Conservation (phyloP, 2,888 invertebrate species). For the Sepiola atlantica region DNA sequence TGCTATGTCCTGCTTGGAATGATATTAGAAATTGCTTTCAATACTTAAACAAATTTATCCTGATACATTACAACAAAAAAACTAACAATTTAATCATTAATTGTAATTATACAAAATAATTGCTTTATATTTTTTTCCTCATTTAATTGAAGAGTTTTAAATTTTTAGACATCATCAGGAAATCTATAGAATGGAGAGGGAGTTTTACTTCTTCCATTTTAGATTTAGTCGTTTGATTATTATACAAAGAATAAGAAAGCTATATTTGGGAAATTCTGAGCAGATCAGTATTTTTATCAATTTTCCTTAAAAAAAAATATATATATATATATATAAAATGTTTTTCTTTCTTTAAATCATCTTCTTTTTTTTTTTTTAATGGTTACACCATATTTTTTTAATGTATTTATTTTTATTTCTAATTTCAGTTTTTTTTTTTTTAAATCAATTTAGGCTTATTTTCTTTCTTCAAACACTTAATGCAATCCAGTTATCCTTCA, state of each 20-base stretch:
- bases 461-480: too few species aligned
- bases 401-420: background rate
- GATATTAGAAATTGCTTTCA: background rate
- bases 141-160: background rate
- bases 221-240: background rate
- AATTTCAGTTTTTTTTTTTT: too few species aligned
- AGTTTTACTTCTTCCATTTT: background rate
- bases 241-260: background rate
- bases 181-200: background rate
- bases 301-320: background rate
- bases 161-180: background rate
- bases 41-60: background rate
- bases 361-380: too few species aligned
- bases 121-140: conserved; percentile 12
- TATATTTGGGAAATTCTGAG: conserved; percentile 19
- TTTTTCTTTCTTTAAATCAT: background rate
- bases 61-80: too few species aligned
- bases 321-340: background rate
- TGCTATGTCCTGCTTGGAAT: conserved; percentile 32
- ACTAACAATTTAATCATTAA: background rate
- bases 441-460: too few species aligned
- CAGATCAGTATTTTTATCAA: conserved; percentile 12
- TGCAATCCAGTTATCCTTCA: too few species aligned
- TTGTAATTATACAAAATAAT: background rate
- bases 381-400: background rate